Evolutionary conservation across 2,797 vertebrate species (phyloP), one percentile per base, ranked within the genome.

Genomic region (Moxostoma hubbsi): DNA sequence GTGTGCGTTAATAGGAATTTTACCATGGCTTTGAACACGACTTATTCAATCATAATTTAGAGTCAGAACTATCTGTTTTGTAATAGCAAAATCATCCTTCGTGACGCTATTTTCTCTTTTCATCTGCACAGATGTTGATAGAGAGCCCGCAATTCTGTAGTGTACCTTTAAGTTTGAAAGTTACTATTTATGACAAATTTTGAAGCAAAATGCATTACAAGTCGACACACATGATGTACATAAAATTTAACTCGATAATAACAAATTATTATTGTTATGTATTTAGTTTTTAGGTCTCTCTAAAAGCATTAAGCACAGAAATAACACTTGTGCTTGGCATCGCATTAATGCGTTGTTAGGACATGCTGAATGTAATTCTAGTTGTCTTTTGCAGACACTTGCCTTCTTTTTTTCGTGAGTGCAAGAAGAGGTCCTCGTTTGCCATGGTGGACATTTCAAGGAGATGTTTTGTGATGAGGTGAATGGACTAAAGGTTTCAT

Each of bases 361-460:
- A 36, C 8, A 1, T 55, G 59, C 10, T 1, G 43, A 51, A 45
- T 63, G 62, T 64, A 64, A 46, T 7, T 45, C 5, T 16, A 13
- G 5, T 54, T 12, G 6, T 63, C 4, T 71, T 63, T 50, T 65
- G 7, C 69, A 79, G 77, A 73, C 69, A 65, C 51, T 79, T 79
- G 77, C 77, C 77, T 79, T n/a, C n/a, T 24, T 36, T 79, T 71
- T 70, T 72, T 65, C 16, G 59, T 65, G 51, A 79, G 58, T 10
- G 46, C 6, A 66, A 79, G 69, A 79, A 65, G 69, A 58, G 51
- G 59, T 66, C 59, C 45, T 70, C 49, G 16, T 54, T n/a, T 80
- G 67, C 58, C 65, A 53, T 59, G 61, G 62, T 73, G 9, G 8
- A 73, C n/a, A 77, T 72, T 57, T 16, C 77, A 71, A 45, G 61